These are phyloP conservation scores for Proisotoma minuta DNA, from an alignment of 2,888 invertebrate species.

Conservation along the genomic window DNA sequence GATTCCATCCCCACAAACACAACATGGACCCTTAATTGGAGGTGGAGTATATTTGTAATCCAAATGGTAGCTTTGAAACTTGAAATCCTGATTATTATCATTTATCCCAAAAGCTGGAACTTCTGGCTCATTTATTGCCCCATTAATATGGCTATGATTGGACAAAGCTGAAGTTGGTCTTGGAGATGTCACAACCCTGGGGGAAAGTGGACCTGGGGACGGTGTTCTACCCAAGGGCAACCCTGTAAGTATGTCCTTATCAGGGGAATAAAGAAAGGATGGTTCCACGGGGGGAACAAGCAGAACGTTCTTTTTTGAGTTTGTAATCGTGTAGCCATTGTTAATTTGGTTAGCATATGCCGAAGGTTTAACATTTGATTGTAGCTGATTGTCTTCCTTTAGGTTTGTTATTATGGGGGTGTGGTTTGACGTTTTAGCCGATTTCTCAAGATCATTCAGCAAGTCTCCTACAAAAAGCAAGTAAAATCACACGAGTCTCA, in stretches of 20 bases:
- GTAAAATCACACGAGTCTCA: background rate
- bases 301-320: background rate
- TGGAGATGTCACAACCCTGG: constrained; percentile 6
- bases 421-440: background rate
- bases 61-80: constrained; percentile 46
- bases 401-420: too few relatives aligned
- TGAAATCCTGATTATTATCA: constrained; percentile 41
- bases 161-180: constrained; percentile 20
- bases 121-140: constrained; percentile 16
- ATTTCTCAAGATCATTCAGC: constrained; percentile 9
- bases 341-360: background rate
- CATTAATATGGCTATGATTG: background rate
- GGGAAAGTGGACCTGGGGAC: constrained; percentile 16
- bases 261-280: constrained; percentile 9
- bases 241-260: constrained; percentile 11
- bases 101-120: constrained; percentile 33
- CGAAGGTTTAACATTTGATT: background rate
- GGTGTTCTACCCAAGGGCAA: constrained; percentile 23
- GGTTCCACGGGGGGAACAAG: constrained; percentile 8
- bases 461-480: constrained; percentile 5
- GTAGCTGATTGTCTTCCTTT: background rate
- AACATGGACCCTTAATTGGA: constrained; percentile 46
- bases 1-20: constrained; percentile 46
- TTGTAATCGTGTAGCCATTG: background rate
- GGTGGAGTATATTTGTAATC: constrained; percentile 47